These are phyloP conservation scores for Chinchilla lanigera DNA, from an alignment of 2,113 vertebrate species.

Conservation along the genomic window DNA sequence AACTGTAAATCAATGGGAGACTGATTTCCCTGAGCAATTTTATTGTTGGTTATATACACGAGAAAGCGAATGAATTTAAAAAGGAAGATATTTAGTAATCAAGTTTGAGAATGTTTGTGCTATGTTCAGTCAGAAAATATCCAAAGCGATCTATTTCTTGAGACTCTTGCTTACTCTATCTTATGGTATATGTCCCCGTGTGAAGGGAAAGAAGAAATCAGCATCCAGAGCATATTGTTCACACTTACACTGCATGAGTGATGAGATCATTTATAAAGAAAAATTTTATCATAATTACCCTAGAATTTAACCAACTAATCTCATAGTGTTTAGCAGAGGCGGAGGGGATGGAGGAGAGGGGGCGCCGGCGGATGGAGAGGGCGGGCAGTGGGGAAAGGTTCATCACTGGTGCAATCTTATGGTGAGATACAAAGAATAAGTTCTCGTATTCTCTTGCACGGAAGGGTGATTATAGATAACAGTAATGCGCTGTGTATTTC, in stretches of 20 bases:
- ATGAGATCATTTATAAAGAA: neutral
- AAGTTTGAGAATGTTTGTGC: neutral
- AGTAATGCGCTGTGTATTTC: neutral
- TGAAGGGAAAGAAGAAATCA: neutral
- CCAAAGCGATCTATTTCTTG: neutral
- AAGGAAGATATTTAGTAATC: conserved; percentile 9
- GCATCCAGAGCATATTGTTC: neutral
- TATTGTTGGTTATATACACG: neutral
- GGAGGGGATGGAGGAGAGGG: neutral
- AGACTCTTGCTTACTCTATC: neutral
- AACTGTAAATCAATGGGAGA: neutral
- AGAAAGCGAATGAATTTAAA: neutral
- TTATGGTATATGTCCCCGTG: neutral
- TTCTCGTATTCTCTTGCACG: neutral
- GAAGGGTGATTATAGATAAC: neutral
- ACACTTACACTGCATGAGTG: neutral
- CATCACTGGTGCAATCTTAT: neutral
- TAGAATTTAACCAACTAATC: neutral
- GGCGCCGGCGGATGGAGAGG: neutral
- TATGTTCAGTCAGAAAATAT: conserved; percentile 14
- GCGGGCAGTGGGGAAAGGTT: neutral
- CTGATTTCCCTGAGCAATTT: neutral
- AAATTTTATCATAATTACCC: neutral
- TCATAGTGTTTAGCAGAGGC: no score
- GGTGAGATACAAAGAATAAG: neutral